phyloP scores from a whole-genome alignment of 2,888 invertebrate species.

The Lepidochrysops patricia region DNA sequence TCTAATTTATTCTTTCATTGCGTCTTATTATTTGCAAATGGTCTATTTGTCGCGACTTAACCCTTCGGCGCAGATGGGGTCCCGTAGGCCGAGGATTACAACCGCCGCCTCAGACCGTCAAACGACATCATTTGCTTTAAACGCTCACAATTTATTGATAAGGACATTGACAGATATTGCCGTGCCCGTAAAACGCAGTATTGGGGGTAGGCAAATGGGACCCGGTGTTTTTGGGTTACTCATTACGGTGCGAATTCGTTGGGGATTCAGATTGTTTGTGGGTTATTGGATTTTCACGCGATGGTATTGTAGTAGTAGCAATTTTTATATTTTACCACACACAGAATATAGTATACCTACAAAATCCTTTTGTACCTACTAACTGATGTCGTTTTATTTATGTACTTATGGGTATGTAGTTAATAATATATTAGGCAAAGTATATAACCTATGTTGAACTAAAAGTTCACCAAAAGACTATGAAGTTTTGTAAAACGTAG shows the following conservation, averaged over 20 bases:
- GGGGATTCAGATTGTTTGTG: conserved; percentile 37
- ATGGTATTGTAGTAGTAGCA: not conserved
- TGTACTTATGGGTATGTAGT: no score
- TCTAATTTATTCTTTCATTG: conserved; percentile 74
- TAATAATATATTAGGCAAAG: no score
- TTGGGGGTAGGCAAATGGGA: conserved; percentile 71
- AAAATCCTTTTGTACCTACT: no score
- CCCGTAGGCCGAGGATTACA: conserved; percentile 63
- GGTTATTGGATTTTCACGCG: conserved; percentile 35
- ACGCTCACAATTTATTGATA: conserved; percentile 70
- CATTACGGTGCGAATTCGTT: conserved; percentile 46
- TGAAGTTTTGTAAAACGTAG: no score
- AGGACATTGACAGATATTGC: conserved; percentile 73
- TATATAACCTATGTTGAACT: no score
- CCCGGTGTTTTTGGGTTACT: conserved; percentile 51
- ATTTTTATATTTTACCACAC: no score
- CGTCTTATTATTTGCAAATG: conserved; percentile 75
- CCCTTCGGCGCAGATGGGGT: conserved; percentile 70
- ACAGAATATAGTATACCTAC: no score
- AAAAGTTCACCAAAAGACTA: no score
- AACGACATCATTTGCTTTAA: conserved; percentile 67
- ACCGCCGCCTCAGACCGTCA: conserved; percentile 58
- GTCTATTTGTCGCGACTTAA: conserved; percentile 73
- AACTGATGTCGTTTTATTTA: no score
- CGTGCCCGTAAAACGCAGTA: conserved; percentile 69